These are phyloP conservation scores for Sebastes jordani DNA, from an alignment of 2,797 vertebrate genomes.

Conservation along the genomic window DNA sequence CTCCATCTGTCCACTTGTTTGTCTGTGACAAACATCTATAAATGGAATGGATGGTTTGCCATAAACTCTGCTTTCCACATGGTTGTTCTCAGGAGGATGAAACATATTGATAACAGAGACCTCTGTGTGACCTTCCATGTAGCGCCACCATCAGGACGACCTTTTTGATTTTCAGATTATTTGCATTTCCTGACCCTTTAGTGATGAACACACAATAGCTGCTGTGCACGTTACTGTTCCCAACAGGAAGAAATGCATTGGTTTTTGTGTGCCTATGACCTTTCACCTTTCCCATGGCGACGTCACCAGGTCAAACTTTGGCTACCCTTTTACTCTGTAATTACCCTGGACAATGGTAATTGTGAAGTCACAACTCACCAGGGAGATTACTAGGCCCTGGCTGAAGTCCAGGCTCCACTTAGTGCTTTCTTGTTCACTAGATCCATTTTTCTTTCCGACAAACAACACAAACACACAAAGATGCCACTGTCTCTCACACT, in stretches of 20 bases:
- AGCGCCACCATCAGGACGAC: not conserved
- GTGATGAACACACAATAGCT: slow-evolving; percentile 3
- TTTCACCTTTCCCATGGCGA: slow-evolving; percentile 24
- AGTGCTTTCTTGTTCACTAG: slow-evolving; percentile 2
- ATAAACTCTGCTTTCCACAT: slow-evolving; percentile 13
- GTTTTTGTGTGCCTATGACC: slow-evolving; percentile 14
- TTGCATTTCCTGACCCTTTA: not conserved
- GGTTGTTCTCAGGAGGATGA: not conserved
- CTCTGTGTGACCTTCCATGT: not conserved
- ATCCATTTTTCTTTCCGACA: not conserved
- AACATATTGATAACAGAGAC: not conserved
- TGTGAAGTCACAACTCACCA: slow-evolving; percentile 31
- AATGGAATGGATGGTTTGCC: slow-evolving; percentile 2
- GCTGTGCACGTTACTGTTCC: not conserved
- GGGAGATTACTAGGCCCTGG: slow-evolving; percentile 6
- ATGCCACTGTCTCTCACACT: not conserved
- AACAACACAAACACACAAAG: slow-evolving; percentile 5
- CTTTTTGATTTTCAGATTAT: slow-evolving; percentile 14
- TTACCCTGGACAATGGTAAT: slow-evolving; percentile 31
- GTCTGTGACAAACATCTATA: slow-evolving; percentile 20
- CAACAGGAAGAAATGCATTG: not conserved
- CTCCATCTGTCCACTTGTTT: slow-evolving; percentile 41
- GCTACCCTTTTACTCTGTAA: slow-evolving; percentile 20
- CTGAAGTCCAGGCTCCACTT: slow-evolving; percentile 9
- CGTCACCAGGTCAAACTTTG: slow-evolving; percentile 35